phyloP scores from a whole-genome alignment of 2,888 invertebrate genomes.

The Drosophila anomelani region DNA sequence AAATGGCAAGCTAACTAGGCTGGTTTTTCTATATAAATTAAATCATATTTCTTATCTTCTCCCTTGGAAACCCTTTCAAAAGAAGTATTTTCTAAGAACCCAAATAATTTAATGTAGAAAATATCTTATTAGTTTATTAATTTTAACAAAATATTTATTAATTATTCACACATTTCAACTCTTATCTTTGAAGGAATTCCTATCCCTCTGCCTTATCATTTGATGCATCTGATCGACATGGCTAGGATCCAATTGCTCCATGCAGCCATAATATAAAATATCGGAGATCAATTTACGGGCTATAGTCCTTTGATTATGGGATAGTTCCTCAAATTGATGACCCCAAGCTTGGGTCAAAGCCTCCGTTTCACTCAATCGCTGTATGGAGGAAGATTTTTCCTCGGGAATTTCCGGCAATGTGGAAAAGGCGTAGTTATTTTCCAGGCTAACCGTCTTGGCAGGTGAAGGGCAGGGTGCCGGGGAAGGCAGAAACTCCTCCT shows the following conservation, averaged over 20 bases:
- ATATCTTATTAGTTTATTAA: neutral
- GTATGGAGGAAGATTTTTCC: neutral
- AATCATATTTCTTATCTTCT: neutral
- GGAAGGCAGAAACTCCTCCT: neutral
- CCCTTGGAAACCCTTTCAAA: too few species aligned
- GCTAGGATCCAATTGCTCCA: conserved; percentile 45
- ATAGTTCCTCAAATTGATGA: conserved; percentile 28
- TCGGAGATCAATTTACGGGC: conserved; percentile 38
- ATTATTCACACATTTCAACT: neutral
- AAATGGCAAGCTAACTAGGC: neutral
- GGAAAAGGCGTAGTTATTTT: neutral
- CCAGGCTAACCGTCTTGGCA: neutral
- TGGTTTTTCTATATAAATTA: neutral
- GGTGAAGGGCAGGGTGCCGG: neutral
- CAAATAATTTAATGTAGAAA: neutral
- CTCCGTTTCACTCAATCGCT: conserved; percentile 22
- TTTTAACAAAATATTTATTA: neutral
- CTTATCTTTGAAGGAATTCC: neutral
- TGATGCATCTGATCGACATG: conserved; percentile 52
- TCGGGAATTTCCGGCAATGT: neutral
- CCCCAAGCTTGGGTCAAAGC: conserved; percentile 51
- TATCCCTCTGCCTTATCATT: conserved; percentile 19
- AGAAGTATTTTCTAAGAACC: neutral
- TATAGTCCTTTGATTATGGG: conserved; percentile 35
- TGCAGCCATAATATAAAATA: conserved; percentile 50